Conservation (phyloP, 2,797 vertebrate species). For the Oryzias dopingdopingensis region DNA sequence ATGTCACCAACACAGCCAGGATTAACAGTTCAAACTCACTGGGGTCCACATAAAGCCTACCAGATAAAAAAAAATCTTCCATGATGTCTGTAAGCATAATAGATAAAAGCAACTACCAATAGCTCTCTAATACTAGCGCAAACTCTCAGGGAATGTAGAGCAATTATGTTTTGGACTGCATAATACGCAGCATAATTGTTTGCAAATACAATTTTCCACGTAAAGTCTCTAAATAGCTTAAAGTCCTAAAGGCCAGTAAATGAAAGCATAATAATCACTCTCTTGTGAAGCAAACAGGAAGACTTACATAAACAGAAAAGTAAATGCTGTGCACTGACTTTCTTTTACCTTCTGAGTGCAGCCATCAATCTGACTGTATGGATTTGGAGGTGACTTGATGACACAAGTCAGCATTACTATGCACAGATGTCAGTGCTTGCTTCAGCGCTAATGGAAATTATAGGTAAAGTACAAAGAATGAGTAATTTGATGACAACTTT, state of each 20-base stretch:
- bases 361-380: conserved; percentile 2
- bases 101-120: conserved; percentile 35
- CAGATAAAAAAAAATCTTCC: conserved; percentile 25
- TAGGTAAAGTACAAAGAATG: conserved; percentile 9
- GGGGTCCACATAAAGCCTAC: neutral
- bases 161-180: conserved; percentile 30
- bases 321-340: neutral
- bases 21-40: conserved; percentile 36
- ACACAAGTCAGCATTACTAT: conserved; percentile 11
- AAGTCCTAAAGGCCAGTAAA: conserved; percentile 24
- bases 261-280: conserved; percentile 30
- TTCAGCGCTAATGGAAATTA: conserved; percentile 24
- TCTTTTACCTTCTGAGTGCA: conserved; percentile 6
- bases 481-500: neutral
- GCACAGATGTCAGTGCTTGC: conserved; percentile 9
- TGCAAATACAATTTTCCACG: conserved; percentile 41
- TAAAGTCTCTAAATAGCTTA: conserved; percentile 31
- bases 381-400: conserved; percentile 9
- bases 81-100: conserved; percentile 32
- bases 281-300: neutral
- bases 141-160: conserved; percentile 22
- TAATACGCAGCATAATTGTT: conserved; percentile 36
- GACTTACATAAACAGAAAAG: too few species aligned
- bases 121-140: conserved; percentile 9
- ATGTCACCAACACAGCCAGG: conserved; percentile 18